A percentile compares a stretch with the other conserved stretches of the same genome.
These are phyloP conservation scores for Oncorhynchus tshawytscha DNA, from an alignment of 2,113 vertebrate species.

Conservation along the genomic window DNA sequence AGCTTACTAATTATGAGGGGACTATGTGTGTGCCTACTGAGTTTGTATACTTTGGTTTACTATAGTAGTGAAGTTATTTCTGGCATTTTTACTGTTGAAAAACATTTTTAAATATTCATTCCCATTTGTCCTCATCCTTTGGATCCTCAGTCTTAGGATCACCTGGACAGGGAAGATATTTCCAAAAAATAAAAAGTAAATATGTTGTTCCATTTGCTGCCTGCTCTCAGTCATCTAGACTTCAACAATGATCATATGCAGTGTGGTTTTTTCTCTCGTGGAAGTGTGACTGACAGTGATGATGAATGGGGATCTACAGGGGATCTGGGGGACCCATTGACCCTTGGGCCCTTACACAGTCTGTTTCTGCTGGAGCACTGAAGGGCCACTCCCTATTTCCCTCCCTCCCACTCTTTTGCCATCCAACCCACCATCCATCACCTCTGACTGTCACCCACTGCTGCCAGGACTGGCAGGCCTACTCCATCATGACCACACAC, in stretches of 20 bases:
- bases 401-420: neutral
- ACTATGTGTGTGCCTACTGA: neutral
- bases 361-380: neutral
- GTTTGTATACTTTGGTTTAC: neutral
- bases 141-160: too few relatives aligned
- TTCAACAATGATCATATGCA: too few relatives aligned
- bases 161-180: too few relatives aligned
- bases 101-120: too few relatives aligned
- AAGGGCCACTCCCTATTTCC: neutral
- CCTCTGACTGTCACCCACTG: neutral
- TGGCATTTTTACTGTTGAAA: too few relatives aligned
- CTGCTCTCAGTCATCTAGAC: neutral
- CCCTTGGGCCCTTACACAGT: neutral
- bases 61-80: neutral
- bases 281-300: neutral
- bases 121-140: too few relatives aligned
- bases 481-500: neutral
- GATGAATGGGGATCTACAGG: neutral
- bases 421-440: neutral
- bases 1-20: too few relatives aligned
- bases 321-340: neutral
- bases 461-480: neutral
- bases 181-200: too few relatives aligned
- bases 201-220: neutral
- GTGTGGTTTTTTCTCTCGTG: too few relatives aligned